These are phyloP conservation scores for Chaetophractus vellerosus DNA, from an alignment of 2,797 vertebrate genomes.

Conservation along the genomic window DNA sequence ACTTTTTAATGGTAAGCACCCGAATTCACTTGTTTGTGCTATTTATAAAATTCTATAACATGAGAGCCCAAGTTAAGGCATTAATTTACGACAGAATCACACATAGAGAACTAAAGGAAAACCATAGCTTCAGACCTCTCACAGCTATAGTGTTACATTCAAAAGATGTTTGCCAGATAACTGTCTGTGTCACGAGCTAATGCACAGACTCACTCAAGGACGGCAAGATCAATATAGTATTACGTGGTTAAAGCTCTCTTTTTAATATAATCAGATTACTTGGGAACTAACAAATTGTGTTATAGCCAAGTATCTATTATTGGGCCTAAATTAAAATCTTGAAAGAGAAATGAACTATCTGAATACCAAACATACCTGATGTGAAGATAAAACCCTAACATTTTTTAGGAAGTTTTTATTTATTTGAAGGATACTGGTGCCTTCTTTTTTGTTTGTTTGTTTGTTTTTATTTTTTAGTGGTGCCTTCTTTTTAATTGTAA, in stretches of 20 bases:
- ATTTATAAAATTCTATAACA: neutral
- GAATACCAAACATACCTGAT: neutral
- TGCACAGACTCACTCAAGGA: neutral
- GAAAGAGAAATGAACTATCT: neutral
- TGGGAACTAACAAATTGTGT: neutral
- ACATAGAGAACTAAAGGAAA: neutral
- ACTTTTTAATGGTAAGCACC: neutral
- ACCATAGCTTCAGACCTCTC: neutral
- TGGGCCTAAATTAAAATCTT: conserved; percentile 32
- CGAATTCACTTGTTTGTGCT: neutral
- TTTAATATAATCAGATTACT: conserved; percentile 12
- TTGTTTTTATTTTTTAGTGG: neutral
- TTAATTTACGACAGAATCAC: neutral
- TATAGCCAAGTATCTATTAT: neutral
- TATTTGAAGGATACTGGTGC: neutral
- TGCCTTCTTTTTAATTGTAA: neutral
- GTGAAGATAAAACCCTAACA: neutral
- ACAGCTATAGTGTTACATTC: neutral
- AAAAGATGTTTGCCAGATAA: neutral
- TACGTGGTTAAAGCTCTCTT: neutral
- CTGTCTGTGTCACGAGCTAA: neutral
- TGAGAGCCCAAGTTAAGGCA: neutral
- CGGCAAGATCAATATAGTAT: neutral
- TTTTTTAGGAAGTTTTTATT: neutral
- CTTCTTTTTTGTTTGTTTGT: neutral